Percentiles rank a stretch among this genome's conserved stretches.
Conservation (phyloP, 1,140 invertebrate species). For the Habropoda laboriosa region DNA sequence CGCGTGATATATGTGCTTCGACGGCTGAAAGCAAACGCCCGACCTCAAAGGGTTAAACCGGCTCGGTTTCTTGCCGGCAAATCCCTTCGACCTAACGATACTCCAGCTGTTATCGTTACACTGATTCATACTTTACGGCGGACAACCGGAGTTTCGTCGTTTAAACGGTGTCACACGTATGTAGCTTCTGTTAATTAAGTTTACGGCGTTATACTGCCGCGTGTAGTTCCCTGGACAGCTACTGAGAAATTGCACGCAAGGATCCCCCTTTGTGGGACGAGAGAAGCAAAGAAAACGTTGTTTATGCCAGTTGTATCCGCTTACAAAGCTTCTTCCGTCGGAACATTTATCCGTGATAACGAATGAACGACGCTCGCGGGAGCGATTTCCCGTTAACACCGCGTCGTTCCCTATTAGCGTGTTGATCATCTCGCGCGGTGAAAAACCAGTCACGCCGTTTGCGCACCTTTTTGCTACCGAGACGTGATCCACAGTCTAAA, state of each 20-base stretch:
- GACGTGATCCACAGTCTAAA: no score
- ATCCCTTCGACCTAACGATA: neutral
- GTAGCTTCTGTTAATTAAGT: slow-evolving; percentile 46
- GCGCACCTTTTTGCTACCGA: no score
- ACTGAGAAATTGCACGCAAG: neutral
- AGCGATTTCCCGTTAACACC: slow-evolving; percentile 2
- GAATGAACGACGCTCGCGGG: neutral
- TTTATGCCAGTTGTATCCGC: slow-evolving; percentile 11
- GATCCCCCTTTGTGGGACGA: neutral
- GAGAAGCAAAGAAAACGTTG: slow-evolving; percentile 25
- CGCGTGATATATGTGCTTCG: no score
- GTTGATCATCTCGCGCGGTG: neutral
- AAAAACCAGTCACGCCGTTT: neutral
- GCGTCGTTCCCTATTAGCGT: neutral
- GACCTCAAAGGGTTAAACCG: neutral
- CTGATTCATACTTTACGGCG: neutral
- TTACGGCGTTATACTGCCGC: slow-evolving; percentile 18
- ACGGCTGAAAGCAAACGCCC: no score
- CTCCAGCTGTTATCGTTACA: neutral
- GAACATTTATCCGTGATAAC: slow-evolving; percentile 17
- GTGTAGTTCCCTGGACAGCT: neutral
- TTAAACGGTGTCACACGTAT: neutral
- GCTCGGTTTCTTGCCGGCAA: neutral
- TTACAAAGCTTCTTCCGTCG: slow-evolving; percentile 26
- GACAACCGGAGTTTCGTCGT: slow-evolving; percentile 5